Percentiles rank a stretch among this genome's conserved stretches.
Conservation (phyloP, 2,888 invertebrate species). For the Nysson spinosus region DNA sequence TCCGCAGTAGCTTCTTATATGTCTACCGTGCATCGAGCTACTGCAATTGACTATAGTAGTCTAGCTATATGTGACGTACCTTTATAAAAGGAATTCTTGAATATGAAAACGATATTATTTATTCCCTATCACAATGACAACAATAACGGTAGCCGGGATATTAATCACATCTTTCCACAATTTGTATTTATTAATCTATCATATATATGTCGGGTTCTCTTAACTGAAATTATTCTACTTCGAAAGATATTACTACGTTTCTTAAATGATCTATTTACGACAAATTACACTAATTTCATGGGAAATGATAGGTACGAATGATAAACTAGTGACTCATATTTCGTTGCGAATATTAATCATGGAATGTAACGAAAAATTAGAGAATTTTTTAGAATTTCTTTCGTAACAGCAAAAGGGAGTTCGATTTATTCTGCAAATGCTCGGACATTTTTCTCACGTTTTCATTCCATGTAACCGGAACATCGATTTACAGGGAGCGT, state of each 20-base stretch:
- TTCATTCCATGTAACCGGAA: conserved; percentile 34
- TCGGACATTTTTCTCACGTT: conserved; percentile 14
- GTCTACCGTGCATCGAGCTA: conserved; percentile 26
- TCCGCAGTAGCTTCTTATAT: conserved; percentile 44
- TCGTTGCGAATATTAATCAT: too few relatives aligned
- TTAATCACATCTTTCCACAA: conserved; percentile 38
- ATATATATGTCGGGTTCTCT: conserved; percentile 21
- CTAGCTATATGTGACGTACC: neutral
- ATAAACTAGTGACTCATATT: too few relatives aligned
- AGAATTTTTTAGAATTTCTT: neutral
- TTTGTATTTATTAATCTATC: conserved; percentile 34
- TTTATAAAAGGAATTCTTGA: conserved; percentile 15
- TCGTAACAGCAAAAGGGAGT: neutral
- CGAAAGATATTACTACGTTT: too few relatives aligned
- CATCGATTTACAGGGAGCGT: conserved; percentile 38
- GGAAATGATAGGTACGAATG: too few relatives aligned
- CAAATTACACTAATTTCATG: too few relatives aligned
- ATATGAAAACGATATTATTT: conserved; percentile 40
- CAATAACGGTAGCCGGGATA: conserved; percentile 30
- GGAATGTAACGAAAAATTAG: neutral
- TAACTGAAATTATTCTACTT: conserved; percentile 46
- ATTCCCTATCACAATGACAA: conserved; percentile 28
- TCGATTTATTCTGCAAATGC: conserved; percentile 24
- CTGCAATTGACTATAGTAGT: conserved; percentile 42
- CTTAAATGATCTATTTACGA: too few relatives aligned